These are phyloP conservation scores for Lasiurus cinereus DNA, from an alignment of 2,113 vertebrate species.

Conservation along the genomic window DNA sequence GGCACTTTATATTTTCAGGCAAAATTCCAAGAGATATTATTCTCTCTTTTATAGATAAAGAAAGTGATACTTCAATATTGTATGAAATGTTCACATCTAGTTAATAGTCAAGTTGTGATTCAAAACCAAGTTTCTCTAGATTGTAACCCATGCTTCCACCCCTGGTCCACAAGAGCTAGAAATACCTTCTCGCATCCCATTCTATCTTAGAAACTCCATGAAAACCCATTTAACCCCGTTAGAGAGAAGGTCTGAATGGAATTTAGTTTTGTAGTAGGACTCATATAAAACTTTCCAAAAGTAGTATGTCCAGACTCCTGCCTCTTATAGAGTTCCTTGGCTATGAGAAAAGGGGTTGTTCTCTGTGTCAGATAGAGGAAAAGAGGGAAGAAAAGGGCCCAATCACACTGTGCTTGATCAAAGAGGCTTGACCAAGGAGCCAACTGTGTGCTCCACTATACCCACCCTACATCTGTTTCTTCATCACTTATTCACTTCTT, in stretches of 20 bases:
- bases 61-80: neutral
- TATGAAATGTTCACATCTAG: neutral
- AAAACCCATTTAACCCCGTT: neutral
- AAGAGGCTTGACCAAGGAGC: neutral
- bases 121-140: neutral
- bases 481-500: neutral
- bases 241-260: conserved; percentile 11
- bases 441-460: fast-evolving
- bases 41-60: conserved; percentile 38
- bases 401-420: neutral
- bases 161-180: neutral
- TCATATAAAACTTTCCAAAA: neutral
- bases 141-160: neutral
- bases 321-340: neutral
- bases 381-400: neutral
- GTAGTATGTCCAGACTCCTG: neutral
- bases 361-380: neutral
- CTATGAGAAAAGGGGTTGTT: neutral
- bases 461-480: neutral
- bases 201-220: neutral
- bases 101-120: neutral
- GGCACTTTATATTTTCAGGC: neutral
- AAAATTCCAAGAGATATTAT: neutral
- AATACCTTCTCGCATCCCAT: neutral
- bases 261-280: neutral